These are phyloP conservation scores for Cygnus buccinator DNA, from an alignment of 2,113 vertebrate genomes.

Conservation along the genomic window DNA sequence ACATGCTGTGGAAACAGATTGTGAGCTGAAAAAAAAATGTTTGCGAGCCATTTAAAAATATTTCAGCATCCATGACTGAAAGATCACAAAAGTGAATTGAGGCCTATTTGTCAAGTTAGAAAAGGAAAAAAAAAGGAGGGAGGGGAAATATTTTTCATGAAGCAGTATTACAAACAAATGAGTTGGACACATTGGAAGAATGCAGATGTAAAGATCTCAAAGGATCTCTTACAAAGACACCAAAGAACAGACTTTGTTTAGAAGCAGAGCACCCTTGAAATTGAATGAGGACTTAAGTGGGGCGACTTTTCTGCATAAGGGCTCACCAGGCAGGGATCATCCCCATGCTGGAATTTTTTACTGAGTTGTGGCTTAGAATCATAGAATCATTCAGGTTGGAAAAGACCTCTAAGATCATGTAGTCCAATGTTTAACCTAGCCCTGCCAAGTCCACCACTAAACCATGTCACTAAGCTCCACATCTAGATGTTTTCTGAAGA, in stretches of 20 bases:
- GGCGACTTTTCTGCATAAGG: background rate
- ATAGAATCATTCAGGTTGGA: no score
- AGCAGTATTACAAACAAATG: background rate
- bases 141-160: background rate
- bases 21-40: background rate
- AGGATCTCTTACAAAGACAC: background rate
- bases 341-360: background rate
- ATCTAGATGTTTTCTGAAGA: no score
- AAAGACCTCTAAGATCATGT: no score
- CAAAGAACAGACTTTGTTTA: background rate
- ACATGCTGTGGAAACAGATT: background rate
- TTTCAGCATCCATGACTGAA: background rate
- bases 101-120: background rate
- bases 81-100: background rate
- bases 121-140: background rate
- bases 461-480: no score
- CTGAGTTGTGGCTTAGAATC: background rate
- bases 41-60: background rate
- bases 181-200: background rate
- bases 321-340: background rate
- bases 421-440: no score
- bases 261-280: background rate
- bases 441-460: no score
- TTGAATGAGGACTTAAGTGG: rapidly evolving
- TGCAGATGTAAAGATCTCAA: background rate